Conservation (phyloP, 2,888 invertebrate genomes). For the Mylabris sibirica region DNA sequence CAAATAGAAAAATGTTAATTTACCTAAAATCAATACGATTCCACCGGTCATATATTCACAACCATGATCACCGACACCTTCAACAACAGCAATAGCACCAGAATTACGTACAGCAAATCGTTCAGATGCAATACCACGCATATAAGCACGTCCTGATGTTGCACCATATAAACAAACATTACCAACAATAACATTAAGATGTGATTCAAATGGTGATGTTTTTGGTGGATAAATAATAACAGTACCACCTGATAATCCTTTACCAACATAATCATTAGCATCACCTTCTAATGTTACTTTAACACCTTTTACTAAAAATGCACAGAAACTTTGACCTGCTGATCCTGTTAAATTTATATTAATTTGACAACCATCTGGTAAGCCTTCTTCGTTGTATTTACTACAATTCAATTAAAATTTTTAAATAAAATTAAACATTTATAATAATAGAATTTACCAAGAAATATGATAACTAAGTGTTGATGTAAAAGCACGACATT, state of each 20-base stretch:
- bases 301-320: conserved; percentile 91
- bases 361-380: conserved; percentile 79
- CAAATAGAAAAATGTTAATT: too few relatives aligned
- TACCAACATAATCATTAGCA: conserved; percentile 96
- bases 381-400: conserved; percentile 85
- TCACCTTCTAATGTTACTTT: conserved; percentile 93
- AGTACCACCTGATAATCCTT: conserved; percentile 93
- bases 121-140: conserved; percentile 92
- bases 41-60: conserved; percentile 99
- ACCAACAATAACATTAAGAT: conserved; percentile 95
- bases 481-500: conserved; percentile 90
- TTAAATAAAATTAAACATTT: conserved; percentile 25
- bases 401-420: conserved; percentile 61
- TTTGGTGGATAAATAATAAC: conserved; percentile 93
- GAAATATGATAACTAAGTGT: conserved; percentile 95
- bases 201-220: conserved; percentile 84
- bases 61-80: conserved; percentile 99
- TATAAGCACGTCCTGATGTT: conserved; percentile 91
- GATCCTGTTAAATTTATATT: conserved; percentile 87
- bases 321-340: conserved; percentile 99
- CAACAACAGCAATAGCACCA: conserved; percentile 93
- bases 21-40: conserved; percentile 78
- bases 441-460: conserved; percentile 68
- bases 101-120: conserved; percentile 98
- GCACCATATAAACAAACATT: conserved; percentile 99